Percentiles rank a stretch among this genome's conserved stretches.
Evolutionary conservation across 2,113 vertebrate genomes (phyloP).

Genomic region (Leiothrix lutea): DNA sequence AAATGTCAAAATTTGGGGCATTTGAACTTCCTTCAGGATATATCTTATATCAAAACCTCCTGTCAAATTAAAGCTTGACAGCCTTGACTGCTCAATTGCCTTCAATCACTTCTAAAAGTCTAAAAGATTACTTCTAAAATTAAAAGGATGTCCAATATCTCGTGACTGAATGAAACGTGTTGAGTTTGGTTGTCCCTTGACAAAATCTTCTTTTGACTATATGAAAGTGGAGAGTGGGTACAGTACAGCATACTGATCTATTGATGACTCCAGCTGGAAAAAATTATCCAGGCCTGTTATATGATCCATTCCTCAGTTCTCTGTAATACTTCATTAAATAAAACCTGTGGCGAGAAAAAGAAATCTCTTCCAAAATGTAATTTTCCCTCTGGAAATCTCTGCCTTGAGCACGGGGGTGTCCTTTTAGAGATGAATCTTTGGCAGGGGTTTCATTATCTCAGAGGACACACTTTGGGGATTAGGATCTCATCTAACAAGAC

Average conservation of each 20-base stretch:
- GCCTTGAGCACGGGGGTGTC: background rate
- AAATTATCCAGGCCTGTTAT: background rate
- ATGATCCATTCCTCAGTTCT: background rate
- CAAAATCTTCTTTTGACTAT: background rate
- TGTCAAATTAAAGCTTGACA: background rate
- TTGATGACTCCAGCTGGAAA: background rate
- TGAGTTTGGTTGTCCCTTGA: background rate
- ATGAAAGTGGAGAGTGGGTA: background rate
- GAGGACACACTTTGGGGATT: background rate
- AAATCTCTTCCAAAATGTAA: background rate
- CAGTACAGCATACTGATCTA: background rate
- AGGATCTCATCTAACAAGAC: background rate
- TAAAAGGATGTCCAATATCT: background rate
- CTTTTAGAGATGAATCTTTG: background rate
- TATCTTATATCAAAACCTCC: background rate
- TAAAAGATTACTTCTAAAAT: no score
- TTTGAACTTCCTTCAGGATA: background rate
- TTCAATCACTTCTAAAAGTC: background rate
- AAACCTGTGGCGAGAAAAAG: background rate
- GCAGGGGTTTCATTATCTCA: background rate
- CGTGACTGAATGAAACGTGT: background rate
- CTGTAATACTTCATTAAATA: background rate
- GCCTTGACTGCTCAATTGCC: background rate
- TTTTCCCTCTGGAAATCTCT: background rate
- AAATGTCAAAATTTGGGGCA: background rate